These are phyloP conservation scores for Percina caprodes DNA, from an alignment of 2,113 vertebrate genomes.

Conservation along the genomic window DNA sequence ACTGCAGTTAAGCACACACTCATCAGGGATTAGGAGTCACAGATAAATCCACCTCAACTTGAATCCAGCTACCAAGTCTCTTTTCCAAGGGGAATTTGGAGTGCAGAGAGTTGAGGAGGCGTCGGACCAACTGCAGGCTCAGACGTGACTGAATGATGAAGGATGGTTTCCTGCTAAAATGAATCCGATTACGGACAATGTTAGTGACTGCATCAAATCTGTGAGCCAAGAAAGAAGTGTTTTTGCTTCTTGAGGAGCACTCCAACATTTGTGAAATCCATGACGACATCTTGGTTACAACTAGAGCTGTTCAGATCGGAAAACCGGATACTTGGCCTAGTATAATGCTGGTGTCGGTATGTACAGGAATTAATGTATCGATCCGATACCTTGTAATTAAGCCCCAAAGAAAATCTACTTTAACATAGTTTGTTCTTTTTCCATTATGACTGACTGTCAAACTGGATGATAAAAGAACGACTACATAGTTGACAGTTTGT, in stretches of 20 bases:
- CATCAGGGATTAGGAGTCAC: neutral
- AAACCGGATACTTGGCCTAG: no score
- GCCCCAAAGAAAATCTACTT: no score
- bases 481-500: neutral
- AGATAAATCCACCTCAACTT: neutral
- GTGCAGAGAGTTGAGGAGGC: neutral
- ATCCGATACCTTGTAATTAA: no score
- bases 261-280: no score
- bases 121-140: conserved; percentile 37
- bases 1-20: conserved; percentile 3
- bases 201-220: conserved; percentile 11
- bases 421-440: no score
- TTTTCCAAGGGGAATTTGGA: conserved; percentile 21
- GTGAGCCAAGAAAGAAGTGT: conserved; percentile 22
- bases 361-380: no score
- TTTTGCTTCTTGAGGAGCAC: neutral
- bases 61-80: neutral
- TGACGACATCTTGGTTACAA: no score
- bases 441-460: no score
- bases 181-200: conserved; percentile 11
- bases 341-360: no score
- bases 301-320: no score
- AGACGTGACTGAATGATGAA: conserved; percentile 29
- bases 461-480: no score
- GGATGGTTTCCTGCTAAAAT: neutral